A percentile compares a stretch with the other conserved stretches of the same genome.
phyloP scores from a whole-genome alignment of 2,797 vertebrate genomes.

The Chaunax sp. region DNA sequence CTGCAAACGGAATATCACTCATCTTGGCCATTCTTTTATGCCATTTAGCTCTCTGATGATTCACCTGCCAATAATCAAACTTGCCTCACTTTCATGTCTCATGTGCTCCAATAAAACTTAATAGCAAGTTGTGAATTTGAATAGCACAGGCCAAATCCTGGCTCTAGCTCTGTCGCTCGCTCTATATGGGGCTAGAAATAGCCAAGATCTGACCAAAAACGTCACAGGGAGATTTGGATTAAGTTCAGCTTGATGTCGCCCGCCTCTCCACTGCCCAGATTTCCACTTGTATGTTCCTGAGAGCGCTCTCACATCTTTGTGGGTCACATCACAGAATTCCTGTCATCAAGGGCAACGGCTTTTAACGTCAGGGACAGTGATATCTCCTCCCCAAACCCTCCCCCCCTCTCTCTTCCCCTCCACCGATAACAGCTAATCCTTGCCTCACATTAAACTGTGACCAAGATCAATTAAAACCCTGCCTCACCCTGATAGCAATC shows the following conservation, averaged over 20 bases:
- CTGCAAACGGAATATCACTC: conserved; percentile 50
- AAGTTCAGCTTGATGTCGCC: conserved; percentile 78
- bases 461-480: conserved; percentile 88
- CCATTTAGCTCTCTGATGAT: conserved; percentile 66
- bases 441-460: conserved; percentile 85
- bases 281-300: conserved; percentile 68
- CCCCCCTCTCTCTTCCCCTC: conserved; percentile 71
- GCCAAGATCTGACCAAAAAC: conserved; percentile 71
- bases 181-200: conserved; percentile 67
- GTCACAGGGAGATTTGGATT: conserved; percentile 80
- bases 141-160: conserved; percentile 69
- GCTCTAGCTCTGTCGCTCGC: conserved; percentile 51
- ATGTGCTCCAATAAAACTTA: conserved; percentile 70
- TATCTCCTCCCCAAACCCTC: conserved; percentile 81
- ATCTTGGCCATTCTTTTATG: conserved; percentile 41
- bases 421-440: conserved; percentile 85
- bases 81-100: conserved; percentile 64
- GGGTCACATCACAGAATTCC: conserved; percentile 80
- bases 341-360: conserved; percentile 81
- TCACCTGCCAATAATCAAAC: conserved; percentile 69
- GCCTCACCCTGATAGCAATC: conserved; percentile 81
- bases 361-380: conserved; percentile 81
- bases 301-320: conserved; percentile 76
- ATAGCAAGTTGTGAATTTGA: conserved; percentile 74
- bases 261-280: conserved; percentile 70